Conservation (phyloP, 2,888 invertebrate genomes). For the Chirona hameri region DNA sequence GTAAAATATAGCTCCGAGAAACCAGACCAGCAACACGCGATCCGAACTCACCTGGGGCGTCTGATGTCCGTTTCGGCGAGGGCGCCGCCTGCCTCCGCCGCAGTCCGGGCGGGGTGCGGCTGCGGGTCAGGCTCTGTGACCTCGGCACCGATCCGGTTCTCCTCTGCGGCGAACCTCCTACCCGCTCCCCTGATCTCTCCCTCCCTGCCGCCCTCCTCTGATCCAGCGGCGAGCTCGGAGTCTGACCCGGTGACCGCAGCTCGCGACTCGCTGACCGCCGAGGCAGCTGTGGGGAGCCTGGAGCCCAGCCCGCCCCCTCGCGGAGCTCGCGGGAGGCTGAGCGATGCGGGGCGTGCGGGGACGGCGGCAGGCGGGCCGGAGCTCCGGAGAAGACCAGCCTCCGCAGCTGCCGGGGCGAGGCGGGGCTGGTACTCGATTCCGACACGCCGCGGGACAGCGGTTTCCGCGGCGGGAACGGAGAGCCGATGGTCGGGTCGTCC, state of each 20-base stretch:
- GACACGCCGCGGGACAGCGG: slow-evolving; percentile 70
- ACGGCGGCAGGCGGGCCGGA: background rate
- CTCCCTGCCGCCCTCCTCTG: background rate
- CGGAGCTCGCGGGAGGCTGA: slow-evolving; percentile 12
- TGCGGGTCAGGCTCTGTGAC: background rate
- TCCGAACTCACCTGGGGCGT: background rate
- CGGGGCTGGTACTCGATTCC: slow-evolving; percentile 85
- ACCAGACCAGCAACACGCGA: too few relatives aligned
- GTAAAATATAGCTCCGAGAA: too few relatives aligned
- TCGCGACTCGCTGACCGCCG: slow-evolving; percentile 54
- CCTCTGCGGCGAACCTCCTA: background rate
- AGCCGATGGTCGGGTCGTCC: background rate
- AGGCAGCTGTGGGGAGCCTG: background rate
- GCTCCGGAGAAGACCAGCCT: slow-evolving; percentile 31
- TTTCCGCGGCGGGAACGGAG: background rate
- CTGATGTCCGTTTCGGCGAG: background rate
- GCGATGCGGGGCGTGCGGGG: slow-evolving; percentile 8
- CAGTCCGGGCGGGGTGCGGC: background rate
- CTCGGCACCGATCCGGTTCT: background rate
- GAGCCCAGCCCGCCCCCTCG: background rate
- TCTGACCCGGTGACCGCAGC: background rate
- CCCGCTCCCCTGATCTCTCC: too few relatives aligned
- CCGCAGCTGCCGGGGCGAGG: slow-evolving; percentile 48
- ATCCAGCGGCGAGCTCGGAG: background rate
- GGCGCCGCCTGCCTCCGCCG: background rate